Conservation (phyloP, 2,888 invertebrate genomes). For the Dysmachus trigonus region DNA sequence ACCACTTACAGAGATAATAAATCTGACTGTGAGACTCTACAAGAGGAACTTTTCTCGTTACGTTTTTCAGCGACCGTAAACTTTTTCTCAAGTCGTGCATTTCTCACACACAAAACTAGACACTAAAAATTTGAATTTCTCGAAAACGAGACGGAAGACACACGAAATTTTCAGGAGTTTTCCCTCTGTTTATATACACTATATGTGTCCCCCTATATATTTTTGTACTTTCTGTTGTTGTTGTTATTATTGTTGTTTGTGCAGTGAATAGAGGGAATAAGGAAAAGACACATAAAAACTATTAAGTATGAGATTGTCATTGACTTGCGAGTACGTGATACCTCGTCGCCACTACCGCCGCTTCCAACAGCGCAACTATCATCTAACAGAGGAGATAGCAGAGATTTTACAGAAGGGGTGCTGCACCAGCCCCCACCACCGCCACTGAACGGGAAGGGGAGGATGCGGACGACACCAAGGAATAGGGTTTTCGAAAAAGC, state of each 20-base stretch:
- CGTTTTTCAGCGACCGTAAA: conserved; percentile 9
- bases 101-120: not conserved
- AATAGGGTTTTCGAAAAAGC: conserved; percentile 18
- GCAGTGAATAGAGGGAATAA: conserved; percentile 12
- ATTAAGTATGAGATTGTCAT: conserved; percentile 32
- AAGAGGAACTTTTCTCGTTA: conserved; percentile 32
- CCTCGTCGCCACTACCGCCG: not conserved
- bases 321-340: conserved; percentile 31
- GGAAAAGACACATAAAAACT: conserved; percentile 9
- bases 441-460: not conserved
- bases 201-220: not conserved
- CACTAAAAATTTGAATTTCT: conserved; percentile 1
- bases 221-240: too few relatives aligned
- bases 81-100: conserved; percentile 24
- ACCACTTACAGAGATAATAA: conserved; percentile 17
- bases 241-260: not conserved
- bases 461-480: conserved; percentile 6
- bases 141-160: not conserved
- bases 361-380: too few relatives aligned
- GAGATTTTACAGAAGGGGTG: not conserved
- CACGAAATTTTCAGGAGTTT: not conserved
- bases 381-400: not conserved
- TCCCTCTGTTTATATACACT: too few relatives aligned
- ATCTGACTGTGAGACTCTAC: not conserved
- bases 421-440: not conserved